These are phyloP conservation scores for Kradibia gibbosae DNA, from an alignment of 1,140 invertebrate species.

Conservation along the genomic window DNA sequence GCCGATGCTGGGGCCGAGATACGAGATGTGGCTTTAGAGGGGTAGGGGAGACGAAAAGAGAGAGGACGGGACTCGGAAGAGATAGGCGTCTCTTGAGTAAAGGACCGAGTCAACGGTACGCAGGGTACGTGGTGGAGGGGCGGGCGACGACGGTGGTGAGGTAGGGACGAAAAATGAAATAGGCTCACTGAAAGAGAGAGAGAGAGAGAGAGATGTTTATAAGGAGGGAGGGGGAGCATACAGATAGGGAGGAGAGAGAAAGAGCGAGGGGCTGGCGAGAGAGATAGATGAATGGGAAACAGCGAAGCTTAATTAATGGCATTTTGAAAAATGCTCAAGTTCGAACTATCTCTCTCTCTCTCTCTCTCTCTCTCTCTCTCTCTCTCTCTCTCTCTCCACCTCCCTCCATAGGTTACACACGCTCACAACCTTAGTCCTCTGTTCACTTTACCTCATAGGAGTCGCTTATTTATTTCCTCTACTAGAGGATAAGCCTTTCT, in stretches of 20 bases:
- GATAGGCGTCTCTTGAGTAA: conserved; percentile 25
- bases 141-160: too few relatives aligned
- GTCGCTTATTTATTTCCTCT: conserved; percentile 5
- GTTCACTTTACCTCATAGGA: background rate
- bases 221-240: background rate
- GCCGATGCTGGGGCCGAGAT: conserved; percentile 45
- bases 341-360: conserved; percentile 3
- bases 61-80: background rate
- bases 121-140: too few relatives aligned
- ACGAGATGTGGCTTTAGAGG: conserved; percentile 42
- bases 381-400: too few relatives aligned
- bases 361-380: background rate
- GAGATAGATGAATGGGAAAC: conserved; percentile 42
- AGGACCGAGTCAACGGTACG: too few relatives aligned
- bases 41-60: conserved; percentile 1
- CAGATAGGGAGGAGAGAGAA: background rate
- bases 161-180: too few relatives aligned
- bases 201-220: background rate
- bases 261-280: conserved; percentile 19
- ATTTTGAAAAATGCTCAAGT: conserved; percentile 45
- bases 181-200: background rate
- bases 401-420: background rate
- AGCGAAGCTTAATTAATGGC: conserved; percentile 49
- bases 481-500: background rate
- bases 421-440: background rate